Base-by-base conservation (phyloP, 2,113 vertebrate genomes). In the Pitta sordida region DNA sequence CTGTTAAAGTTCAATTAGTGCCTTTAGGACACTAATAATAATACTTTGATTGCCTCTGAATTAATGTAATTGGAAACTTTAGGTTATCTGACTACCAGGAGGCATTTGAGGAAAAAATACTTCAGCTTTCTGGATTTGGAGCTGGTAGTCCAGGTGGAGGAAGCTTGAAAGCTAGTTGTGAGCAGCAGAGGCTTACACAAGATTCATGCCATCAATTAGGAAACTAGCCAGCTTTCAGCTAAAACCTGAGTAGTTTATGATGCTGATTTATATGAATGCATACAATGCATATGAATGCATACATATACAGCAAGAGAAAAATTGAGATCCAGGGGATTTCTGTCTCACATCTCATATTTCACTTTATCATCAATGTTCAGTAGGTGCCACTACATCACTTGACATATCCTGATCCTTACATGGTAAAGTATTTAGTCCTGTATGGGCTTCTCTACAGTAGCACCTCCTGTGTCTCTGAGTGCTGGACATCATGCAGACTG, bases 401-500 rank as follows among this genome's bases (percentile, higher is more conserved):
- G 3, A 26, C 6, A 9, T 43, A 15, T 18, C 21, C 78, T 71
- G 48, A 63, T n/a, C 36, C 36, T 51, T 73, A 83, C 44, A n/a
- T 23, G 44, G 2, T 46, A 20, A 76, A 64, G 10, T 52, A 36
- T 64, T 85, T 36, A 76, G 62, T 56, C 24, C 16, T 71, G 2
- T n/a, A n/a, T n/a, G n/a, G n/a, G n/a, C n/a, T n/a, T n/a, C n/a
- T n/a, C n/a, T n/a, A n/a, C n/a, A n/a, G n/a, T n/a, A 77, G 55
- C n/a, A 67, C 60, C 44, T 84, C 59, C 41, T 51, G 74, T 74
- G 68, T 23, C 69, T 86, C 44, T 43, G 24, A 69, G 41, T 88
- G 67, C 90, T 93, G 93, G 86, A 60, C 51, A 67, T 94, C 84
- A 80, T 30, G 77, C 27, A 73, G 86, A 77, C 46, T 95, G 93